phyloP scores from a whole-genome alignment of 2,888 invertebrate genomes.

The Epinotia brunnichana region DNA sequence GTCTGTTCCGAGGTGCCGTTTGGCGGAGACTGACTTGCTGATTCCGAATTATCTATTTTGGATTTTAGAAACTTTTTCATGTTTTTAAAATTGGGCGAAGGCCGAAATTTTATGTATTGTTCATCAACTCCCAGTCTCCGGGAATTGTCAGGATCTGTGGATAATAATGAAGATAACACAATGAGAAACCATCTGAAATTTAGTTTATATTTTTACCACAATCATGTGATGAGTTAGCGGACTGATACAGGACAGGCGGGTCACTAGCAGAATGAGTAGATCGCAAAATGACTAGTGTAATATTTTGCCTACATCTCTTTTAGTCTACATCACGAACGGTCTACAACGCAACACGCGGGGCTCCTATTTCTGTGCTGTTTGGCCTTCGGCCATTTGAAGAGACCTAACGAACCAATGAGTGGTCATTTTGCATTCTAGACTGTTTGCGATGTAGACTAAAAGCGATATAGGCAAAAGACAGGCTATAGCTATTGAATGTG shows the following conservation, averaged over 20 bases:
- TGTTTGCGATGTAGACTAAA: too few relatives aligned
- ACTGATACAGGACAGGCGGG: not conserved
- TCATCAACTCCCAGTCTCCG: conserved; percentile 57
- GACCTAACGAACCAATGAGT: too few relatives aligned
- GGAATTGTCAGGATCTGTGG: conserved; percentile 47
- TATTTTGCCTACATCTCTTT: too few relatives aligned
- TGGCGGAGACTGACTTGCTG: conserved; percentile 46
- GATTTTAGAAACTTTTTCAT: conserved; percentile 70
- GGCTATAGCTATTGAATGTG: not conserved
- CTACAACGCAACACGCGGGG: too few relatives aligned
- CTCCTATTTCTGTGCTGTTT: too few relatives aligned
- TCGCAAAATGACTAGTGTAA: too few relatives aligned
- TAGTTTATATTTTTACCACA: not conserved
- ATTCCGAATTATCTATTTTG: conserved; percentile 57
- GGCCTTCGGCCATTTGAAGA: too few relatives aligned
- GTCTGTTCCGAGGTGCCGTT: conserved; percentile 14
- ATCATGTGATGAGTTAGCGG: not conserved
- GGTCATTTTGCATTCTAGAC: too few relatives aligned
- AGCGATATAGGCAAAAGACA: too few relatives aligned
- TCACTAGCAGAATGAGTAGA: too few relatives aligned
- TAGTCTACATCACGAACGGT: too few relatives aligned
- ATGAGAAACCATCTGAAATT: not conserved
- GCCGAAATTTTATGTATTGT: conserved; percentile 61
- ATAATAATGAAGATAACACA: not conserved
- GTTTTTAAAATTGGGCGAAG: conserved; percentile 68